Percentiles rank a stretch among this genome's conserved stretches.
Conservation (phyloP, 2,113 vertebrate genomes). For the Callospermophilus lateralis region DNA sequence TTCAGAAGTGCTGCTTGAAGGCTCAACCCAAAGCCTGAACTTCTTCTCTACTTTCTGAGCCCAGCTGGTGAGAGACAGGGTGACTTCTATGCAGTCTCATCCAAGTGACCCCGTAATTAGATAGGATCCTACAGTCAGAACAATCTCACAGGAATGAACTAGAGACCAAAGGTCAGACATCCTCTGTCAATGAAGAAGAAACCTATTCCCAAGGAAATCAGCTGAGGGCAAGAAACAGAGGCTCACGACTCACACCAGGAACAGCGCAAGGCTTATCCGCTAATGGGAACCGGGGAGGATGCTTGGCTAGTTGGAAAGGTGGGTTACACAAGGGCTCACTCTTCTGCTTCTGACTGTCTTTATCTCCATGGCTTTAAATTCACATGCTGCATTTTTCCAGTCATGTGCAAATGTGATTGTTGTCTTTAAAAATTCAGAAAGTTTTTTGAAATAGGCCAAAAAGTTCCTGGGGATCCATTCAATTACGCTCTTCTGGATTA, state of each 20-base stretch:
- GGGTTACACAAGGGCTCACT: background rate
- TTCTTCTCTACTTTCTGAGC: background rate
- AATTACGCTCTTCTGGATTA: background rate
- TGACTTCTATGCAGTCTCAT: background rate
- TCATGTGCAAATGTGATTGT: background rate
- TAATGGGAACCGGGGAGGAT: accelerated
- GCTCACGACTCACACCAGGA: background rate
- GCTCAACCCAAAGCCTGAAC: background rate
- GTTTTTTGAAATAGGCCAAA: background rate
- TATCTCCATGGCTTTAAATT: background rate
- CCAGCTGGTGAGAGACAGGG: background rate
- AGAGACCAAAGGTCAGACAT: no score
- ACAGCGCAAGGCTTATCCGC: no score
- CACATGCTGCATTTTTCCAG: background rate
- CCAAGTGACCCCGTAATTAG: background rate
- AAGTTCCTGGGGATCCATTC: background rate
- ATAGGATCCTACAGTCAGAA: background rate
- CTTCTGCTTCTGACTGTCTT: background rate
- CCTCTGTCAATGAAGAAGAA: background rate
- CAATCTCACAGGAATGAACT: background rate
- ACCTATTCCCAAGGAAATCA: background rate
- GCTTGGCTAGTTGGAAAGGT: no score
- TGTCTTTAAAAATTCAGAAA: background rate
- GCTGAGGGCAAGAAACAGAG: background rate
- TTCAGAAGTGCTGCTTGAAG: background rate